Evolutionary conservation across 1,140 invertebrate species (phyloP).

Genomic region (Drosophila lacertosa): DNA sequence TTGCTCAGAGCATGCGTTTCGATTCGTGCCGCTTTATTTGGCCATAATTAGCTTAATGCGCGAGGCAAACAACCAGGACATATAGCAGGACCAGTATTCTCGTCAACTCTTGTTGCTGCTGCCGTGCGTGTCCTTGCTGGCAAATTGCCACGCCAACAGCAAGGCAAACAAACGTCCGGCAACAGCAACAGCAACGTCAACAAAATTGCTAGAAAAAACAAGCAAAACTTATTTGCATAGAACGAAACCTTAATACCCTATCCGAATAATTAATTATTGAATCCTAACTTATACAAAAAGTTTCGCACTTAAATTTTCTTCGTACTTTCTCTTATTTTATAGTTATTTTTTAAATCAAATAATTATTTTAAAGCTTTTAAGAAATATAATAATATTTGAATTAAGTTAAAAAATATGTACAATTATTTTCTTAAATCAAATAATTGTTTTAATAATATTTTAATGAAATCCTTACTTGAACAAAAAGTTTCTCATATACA

Average conservation of each 20-base stretch:
- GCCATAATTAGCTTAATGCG: slow-evolving; percentile 82
- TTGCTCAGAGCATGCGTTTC: slow-evolving; percentile 63
- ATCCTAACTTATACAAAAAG: too few species aligned
- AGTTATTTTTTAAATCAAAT: too few species aligned
- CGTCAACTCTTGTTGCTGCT: slow-evolving; percentile 20
- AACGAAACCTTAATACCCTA: slow-evolving; percentile 6
- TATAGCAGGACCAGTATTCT: slow-evolving; percentile 7
- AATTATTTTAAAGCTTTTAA: too few species aligned
- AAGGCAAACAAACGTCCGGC: slow-evolving; percentile 63
- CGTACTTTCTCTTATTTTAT: not conserved
- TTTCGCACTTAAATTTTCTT: not conserved
- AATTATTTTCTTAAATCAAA: too few species aligned
- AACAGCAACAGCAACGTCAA: slow-evolving; percentile 34
- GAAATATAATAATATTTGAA: too few species aligned
- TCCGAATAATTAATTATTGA: not conserved
- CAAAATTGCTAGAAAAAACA: slow-evolving; percentile 50
- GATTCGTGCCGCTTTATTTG: slow-evolving; percentile 77
- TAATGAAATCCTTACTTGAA: too few species aligned
- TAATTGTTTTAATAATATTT: too few species aligned
- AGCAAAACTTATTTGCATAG: not conserved
- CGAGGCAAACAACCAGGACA: slow-evolving; percentile 68
- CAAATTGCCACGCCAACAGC: slow-evolving; percentile 57
- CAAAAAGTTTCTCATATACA: too few species aligned
- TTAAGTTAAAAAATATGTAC: too few species aligned
- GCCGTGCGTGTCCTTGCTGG: slow-evolving; percentile 64